Evolutionary conservation across 2,888 invertebrate genomes (phyloP), one percentile per base, ranked within the genome.

Genomic region (Gerris lacustris): DNA sequence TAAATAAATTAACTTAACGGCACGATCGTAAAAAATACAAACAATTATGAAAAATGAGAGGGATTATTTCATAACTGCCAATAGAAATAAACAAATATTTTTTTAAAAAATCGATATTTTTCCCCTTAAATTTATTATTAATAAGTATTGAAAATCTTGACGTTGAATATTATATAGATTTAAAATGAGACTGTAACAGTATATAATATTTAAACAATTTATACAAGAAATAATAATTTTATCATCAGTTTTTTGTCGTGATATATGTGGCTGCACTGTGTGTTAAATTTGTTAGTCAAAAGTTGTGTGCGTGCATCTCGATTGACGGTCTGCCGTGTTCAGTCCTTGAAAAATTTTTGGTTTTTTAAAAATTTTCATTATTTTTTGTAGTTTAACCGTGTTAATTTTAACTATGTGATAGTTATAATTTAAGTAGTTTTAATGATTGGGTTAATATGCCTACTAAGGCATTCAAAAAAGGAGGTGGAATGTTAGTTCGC

Each of bases 401-500:
- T 55, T 15, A 15, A 55, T 55, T 55, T 55, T 55, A 55, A 55
- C 55, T 55, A 55, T 55, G 55, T 55, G 55, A 55, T 55, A 55
- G 55, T 55, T 11, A 55, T 55, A 55, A 31, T 55, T 55, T 11
- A 55, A 64, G 31, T 64, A 17, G 18, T 64, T 64, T n/a, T 64
- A 64, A 64, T 18, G 17, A n/a, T 64, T 64, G 64, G 64, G 7
- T 18, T 70, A 81, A 80, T 79, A 82, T 82, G 86, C 88, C 88
- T 81, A 86, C 86, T 80, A 89, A 89, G 83, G 86, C 88, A 79
- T 89, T 89, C 77, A 92, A 90, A 84, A 89, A 90, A 81, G 88
- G 89, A 83, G 89, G 91, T 82, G 90, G 91, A 82, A 91, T 92
- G 87, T 90, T 91, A 81, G 89, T 91, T 83, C 86, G 91, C 81